Evolutionary conservation across 2,797 vertebrate genomes (phyloP).

Genomic region (Kryptolebias ocellatus): DNA sequence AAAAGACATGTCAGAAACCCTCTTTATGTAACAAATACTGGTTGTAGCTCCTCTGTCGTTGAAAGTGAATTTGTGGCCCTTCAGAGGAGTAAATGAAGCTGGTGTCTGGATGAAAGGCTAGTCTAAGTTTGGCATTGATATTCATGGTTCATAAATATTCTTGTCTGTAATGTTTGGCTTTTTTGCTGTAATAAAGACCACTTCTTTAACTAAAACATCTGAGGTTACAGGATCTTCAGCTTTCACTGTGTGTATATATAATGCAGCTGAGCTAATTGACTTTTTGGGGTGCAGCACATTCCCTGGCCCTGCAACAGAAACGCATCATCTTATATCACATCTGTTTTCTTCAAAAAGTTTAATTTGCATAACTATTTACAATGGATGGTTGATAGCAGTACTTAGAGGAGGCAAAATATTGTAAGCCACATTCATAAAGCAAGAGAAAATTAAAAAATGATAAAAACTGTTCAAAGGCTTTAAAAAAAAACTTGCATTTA

Average conservation of each 20-base stretch:
- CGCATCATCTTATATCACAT: conserved; percentile 5
- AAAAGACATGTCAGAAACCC: conserved; percentile 1
- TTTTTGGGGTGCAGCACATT: not conserved
- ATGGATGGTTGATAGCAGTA: conserved; percentile 86
- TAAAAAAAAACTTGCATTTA: conserved; percentile 63
- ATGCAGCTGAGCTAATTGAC: not conserved
- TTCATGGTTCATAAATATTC: conserved; percentile 74
- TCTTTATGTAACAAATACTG: conserved; percentile 19
- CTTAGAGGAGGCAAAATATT: conserved; percentile 83
- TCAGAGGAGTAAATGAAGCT: conserved; percentile 49
- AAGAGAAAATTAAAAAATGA: conserved; percentile 74
- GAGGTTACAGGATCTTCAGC: not conserved
- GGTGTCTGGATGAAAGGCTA: conserved; percentile 54
- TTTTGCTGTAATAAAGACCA: conserved; percentile 82
- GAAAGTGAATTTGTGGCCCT: conserved; percentile 42
- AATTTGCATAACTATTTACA: conserved; percentile 95
- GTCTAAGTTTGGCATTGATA: conserved; percentile 56
- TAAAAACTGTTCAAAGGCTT: conserved; percentile 75
- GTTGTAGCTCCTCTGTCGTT: conserved; percentile 1
- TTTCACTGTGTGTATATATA: not conserved
- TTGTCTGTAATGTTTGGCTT: conserved; percentile 83
- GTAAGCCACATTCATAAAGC: conserved; percentile 78
- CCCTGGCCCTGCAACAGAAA: too few species aligned
- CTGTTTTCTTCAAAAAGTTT: conserved; percentile 90
- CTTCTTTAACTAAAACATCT: conserved; percentile 68